These are phyloP conservation scores for Rhinichthys osculus DNA, from an alignment of 2,797 vertebrate species.

Conservation along the genomic window DNA sequence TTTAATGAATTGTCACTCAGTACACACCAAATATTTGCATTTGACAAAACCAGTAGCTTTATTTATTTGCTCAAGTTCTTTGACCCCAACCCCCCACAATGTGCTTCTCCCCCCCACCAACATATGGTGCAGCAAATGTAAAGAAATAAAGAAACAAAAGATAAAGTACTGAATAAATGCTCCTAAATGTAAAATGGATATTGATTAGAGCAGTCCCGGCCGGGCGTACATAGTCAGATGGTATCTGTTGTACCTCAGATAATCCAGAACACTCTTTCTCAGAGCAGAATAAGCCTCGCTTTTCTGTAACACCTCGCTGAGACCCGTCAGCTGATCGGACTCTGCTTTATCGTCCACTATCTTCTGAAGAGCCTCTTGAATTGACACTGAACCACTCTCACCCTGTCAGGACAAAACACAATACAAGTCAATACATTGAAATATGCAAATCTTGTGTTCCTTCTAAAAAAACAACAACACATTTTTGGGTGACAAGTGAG, in stretches of 20 bases:
- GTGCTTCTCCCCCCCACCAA: background rate
- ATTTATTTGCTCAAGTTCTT: constrained; percentile 31
- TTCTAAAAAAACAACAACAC: background rate
- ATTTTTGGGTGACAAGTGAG: background rate
- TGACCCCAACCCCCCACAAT: background rate
- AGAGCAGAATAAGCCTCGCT: constrained; percentile 66
- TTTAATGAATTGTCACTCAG: background rate
- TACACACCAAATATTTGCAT: background rate
- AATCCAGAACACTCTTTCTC: constrained; percentile 78
- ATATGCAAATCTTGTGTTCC: background rate
- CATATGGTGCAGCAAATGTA: constrained; percentile 24
- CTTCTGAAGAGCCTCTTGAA: constrained; percentile 67
- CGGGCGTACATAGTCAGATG: constrained; percentile 88
- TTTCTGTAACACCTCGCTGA: constrained; percentile 49
- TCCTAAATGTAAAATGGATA: background rate
- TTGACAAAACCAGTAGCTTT: constrained; percentile 3
- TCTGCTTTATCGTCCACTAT: constrained; percentile 68
- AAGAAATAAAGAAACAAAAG: constrained; percentile 12
- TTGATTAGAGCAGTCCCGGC: constrained; percentile 73
- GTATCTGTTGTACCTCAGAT: constrained; percentile 83
- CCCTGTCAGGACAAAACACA: constrained; percentile 1
- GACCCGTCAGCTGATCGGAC: background rate
- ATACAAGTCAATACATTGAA: background rate
- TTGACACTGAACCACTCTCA: constrained; percentile 57
- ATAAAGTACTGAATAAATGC: constrained; percentile 22